Evolutionary conservation across 2,888 invertebrate genomes (phyloP).

Genomic region (Mimas tiliae): DNA sequence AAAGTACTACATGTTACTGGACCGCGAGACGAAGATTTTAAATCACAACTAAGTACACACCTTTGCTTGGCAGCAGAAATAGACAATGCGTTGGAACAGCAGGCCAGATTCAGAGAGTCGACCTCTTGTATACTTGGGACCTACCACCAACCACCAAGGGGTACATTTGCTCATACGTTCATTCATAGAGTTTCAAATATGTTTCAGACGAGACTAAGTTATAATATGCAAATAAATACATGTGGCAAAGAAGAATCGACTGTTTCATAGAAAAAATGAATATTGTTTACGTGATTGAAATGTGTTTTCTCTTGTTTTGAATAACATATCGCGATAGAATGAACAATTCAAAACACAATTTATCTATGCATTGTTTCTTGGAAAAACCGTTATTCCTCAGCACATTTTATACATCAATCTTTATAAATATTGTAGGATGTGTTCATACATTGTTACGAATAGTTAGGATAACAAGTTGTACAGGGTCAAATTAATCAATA

Average conservation of each 20-base stretch:
- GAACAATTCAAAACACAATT: background rate
- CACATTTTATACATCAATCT: background rate
- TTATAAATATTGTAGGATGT: background rate
- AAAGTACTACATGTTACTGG: no score
- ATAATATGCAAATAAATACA: background rate
- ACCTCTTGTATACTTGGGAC: no score
- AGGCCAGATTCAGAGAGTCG: no score
- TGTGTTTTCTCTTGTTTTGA: background rate
- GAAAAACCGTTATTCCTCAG: background rate
- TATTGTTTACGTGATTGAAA: no score
- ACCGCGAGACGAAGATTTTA: no score
- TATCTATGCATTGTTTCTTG: no score
- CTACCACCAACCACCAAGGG: no score
- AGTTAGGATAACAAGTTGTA: background rate
- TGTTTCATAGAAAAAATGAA: no score
- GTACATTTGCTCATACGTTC: background rate
- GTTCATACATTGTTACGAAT: background rate
- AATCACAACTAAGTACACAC: no score
- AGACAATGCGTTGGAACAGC: no score
- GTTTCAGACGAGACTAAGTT: background rate
- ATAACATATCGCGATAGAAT: background rate
- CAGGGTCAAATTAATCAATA: conserved; percentile 6
- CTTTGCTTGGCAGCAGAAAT: no score
- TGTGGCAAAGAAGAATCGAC: background rate
- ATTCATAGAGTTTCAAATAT: background rate